Evolutionary conservation across 2,888 invertebrate genomes (phyloP).

Genomic region (Napeogenes sylphis): DNA sequence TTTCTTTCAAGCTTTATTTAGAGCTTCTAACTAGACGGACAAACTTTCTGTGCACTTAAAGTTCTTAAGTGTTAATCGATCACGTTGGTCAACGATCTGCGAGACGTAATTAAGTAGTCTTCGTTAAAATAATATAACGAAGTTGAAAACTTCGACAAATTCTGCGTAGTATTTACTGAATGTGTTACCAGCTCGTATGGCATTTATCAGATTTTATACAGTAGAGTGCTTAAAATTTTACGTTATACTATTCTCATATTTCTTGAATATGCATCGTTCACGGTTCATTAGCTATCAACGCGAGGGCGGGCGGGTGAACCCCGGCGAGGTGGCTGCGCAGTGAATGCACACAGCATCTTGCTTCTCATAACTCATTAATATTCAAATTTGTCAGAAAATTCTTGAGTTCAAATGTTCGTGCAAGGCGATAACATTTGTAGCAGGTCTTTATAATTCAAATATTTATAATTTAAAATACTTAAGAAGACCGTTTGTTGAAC

Average conservation of each 20-base stretch:
- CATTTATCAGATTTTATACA: constrained; percentile 8
- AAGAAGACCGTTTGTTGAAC: neutral
- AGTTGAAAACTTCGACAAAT: constrained; percentile 6
- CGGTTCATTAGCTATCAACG: constrained; percentile 51
- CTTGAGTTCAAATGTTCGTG: constrained; percentile 20
- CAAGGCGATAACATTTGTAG: constrained; percentile 2
- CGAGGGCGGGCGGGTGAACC: constrained; percentile 16
- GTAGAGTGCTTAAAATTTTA: constrained; percentile 42
- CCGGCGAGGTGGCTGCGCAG: constrained; percentile 14
- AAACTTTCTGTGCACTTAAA: constrained; percentile 60
- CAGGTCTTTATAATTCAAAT: neutral
- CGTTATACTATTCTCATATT: constrained; percentile 43
- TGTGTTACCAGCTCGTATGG: constrained; percentile 6
- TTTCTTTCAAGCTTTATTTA: constrained; percentile 61
- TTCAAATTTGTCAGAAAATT: constrained; percentile 40
- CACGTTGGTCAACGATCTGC: constrained; percentile 60
- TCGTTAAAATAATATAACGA: constrained; percentile 10
- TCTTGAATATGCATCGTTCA: constrained; percentile 48
- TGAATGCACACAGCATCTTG: constrained; percentile 31
- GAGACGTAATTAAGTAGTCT: constrained; percentile 37
- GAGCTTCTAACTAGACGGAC: constrained; percentile 52
- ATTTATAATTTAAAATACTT: neutral
- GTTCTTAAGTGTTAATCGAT: constrained; percentile 63
- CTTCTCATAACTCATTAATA: constrained; percentile 44
- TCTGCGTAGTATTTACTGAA: constrained; percentile 15